Evolutionary conservation across 1,140 invertebrate genomes (phyloP), one percentile per base, ranked within the genome.

Genomic region (Pseudobourletiella spinata): DNA sequence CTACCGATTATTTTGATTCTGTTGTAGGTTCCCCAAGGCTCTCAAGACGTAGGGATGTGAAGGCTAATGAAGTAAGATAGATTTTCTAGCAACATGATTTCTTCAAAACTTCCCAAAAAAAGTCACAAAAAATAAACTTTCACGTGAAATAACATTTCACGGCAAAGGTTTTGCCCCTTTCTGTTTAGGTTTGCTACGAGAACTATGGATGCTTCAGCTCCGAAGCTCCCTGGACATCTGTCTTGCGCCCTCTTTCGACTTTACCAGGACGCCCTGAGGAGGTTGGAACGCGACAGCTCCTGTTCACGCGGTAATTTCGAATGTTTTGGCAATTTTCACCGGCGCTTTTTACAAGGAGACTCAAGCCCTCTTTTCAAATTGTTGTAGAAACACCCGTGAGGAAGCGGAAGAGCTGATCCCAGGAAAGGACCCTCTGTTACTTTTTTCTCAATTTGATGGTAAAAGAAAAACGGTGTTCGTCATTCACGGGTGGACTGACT

Each of bases 201-300:
- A 28, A 69, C 16, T 77, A 73, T 61, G 76, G 76, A 3, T 77
- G 76, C 57, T 76, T 75, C 54, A 68, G 64, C 14, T 72, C 74
- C 20, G 71, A 67, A 2, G 68, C 71, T 22, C 74, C 74, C 25
- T 76, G 74, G 65, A 66, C 70, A 1, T 76, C 75, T 14, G 64
- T 73, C 15, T 20, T 51, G 2, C 39, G 61, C 72, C 8, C 64
- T 25, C 29, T 62, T 3, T 18, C 32, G n/a, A 58, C 57, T 35
- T 8, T 64, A 32, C 62, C 62, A 14, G 39, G 48, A 2, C 28
- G 44, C 20, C 63, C 59, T 15, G 52, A 66, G 6, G 63, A 58
- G 28, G 59, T 68, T 15, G 55, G 57, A 32, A 67, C 66, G n/a
- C 16, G 65, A 57, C 59, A 59, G 30, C 22, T 67, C n/a, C 48